Evolutionary conservation across 1,140 invertebrate species (phyloP).

Genomic region (Drosophila navojoa): DNA sequence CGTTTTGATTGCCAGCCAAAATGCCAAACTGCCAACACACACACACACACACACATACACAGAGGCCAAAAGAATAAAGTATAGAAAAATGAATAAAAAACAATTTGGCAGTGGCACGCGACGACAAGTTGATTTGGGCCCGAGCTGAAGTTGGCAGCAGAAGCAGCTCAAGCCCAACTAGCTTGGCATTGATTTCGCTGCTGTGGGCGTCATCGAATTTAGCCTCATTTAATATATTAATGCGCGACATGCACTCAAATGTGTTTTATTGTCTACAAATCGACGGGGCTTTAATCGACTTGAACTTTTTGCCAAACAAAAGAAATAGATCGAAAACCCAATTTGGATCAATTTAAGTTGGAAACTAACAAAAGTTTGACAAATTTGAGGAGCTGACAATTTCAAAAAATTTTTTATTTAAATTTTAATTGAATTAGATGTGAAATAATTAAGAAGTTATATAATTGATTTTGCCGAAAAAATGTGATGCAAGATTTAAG

Average conservation of each 20-base stretch:
- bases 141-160: too few relatives aligned
- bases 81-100: constrained; percentile 2
- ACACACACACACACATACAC: background rate
- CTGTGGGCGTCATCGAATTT: constrained; percentile 7
- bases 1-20: constrained; percentile 74
- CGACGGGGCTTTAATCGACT: constrained; percentile 29
- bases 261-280: constrained; percentile 63
- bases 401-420: too few relatives aligned
- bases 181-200: constrained; percentile 41
- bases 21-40: constrained; percentile 11
- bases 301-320: constrained; percentile 1
- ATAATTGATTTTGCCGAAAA: too few relatives aligned
- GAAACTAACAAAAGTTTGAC: constrained; percentile 47
- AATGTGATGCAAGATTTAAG: too few relatives aligned
- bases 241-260: constrained; percentile 60
- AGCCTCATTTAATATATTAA: constrained; percentile 65
- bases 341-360: constrained; percentile 47
- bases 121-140: constrained; percentile 9
- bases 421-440: too few relatives aligned
- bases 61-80: constrained; percentile 1
- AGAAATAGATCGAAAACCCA: constrained; percentile 15
- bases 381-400: too few relatives aligned
- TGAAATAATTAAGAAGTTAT: too few relatives aligned
- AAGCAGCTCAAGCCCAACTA: constrained; percentile 1
- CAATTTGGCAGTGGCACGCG: constrained; percentile 63